Evolutionary conservation across 2,113 vertebrate genomes (phyloP), one percentile per base, ranked within the genome.

Genomic region (Mustela nigripes): DNA sequence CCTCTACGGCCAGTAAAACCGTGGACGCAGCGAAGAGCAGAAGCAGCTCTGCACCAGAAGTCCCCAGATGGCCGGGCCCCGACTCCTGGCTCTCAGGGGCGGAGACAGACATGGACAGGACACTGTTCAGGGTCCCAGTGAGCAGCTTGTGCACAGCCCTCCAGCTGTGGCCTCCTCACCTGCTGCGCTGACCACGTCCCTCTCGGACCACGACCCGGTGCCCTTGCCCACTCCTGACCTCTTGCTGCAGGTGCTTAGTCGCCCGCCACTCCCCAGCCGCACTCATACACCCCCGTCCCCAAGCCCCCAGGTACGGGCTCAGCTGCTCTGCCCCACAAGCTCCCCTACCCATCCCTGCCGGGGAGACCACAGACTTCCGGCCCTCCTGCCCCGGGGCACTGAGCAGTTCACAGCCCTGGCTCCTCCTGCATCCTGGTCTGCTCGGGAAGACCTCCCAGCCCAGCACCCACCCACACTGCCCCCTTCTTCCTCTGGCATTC

Each of bases 401-500:
- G 7, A n/a, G 56, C 56, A 18, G 19, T 42, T 12, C 31, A 8
- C 11, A 11, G 5, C 31, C 71, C n/a, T 33, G 45, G 45, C 33
- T 18, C 67, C 45, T 48, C 10, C 0, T 0, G 9, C 56, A 5
- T 9, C 39, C 56, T n/a, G 8, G 1, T 42, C 88, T 50, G 18
- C 56, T n/a, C 22, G 5, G 31, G 45, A 53, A 80, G 60, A 18
- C 33, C 15, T 63, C 9, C 24, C 1, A 14, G 60, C 48, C 71
- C 1, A 45, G 33, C 26, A 42, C 67, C 3, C 6, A 1, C 10
- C 76, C 42, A 31, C 45, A 22, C 62, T 1, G 45, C 45, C 60
- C 74, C 45, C 4, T 63, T 42, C 22, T 31, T 11, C 56, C 56
- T 78, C 58, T 26, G 3, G 73, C 7, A 58, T 7, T 24, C 39